Percentiles rank a stretch among this genome's conserved stretches.
Evolutionary conservation across 2,888 invertebrate species (phyloP).

Genomic region (Macaria notata): DNA sequence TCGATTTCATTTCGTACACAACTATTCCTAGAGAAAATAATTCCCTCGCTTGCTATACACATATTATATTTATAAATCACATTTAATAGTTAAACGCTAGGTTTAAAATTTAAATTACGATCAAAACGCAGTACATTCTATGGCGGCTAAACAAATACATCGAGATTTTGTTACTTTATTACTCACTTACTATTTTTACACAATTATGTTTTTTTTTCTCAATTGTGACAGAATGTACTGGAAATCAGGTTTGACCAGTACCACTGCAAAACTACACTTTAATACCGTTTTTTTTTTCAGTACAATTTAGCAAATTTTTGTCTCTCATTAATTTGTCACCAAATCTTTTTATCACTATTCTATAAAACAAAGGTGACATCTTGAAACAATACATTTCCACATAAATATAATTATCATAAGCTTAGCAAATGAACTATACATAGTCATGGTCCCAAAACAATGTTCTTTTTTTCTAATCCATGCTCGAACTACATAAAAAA

Average conservation of each 20-base stretch:
- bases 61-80: constrained; percentile 68
- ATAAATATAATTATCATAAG: background rate
- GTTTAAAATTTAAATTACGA: constrained; percentile 31
- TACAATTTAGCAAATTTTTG: no score
- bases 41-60: constrained; percentile 56
- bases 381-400: no score
- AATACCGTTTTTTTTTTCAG: no score
- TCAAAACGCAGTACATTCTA: constrained; percentile 51
- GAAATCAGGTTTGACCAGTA: no score
- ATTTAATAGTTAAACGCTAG: constrained; percentile 64
- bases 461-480: constrained; percentile 31
- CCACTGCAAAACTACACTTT: no score
- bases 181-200: no score
- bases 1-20: constrained; percentile 70
- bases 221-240: no score
- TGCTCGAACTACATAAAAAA: constrained; percentile 42
- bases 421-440: constrained; percentile 40
- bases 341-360: no score
- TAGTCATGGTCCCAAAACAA: constrained; percentile 64
- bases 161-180: constrained; percentile 32
- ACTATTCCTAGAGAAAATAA: constrained; percentile 66
- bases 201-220: no score
- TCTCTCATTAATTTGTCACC: no score
- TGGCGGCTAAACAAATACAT: constrained; percentile 60
- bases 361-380: no score